A percentile compares a stretch with the other conserved stretches of the same genome.
Evolutionary conservation across 1,140 invertebrate species (phyloP).

Genomic region (Achatina immaculata): DNA sequence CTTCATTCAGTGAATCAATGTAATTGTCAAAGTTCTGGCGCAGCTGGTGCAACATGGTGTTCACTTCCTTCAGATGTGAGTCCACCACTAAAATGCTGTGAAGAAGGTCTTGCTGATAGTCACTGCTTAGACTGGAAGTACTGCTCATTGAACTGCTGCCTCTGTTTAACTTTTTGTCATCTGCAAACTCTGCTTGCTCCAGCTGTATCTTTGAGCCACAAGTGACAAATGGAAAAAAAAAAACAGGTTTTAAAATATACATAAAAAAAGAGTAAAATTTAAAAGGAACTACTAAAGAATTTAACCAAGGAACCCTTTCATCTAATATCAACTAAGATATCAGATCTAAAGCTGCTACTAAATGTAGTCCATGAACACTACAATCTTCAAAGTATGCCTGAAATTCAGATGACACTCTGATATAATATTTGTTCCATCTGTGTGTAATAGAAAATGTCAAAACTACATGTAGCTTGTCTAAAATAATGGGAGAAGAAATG

Average conservation of each 20-base stretch:
- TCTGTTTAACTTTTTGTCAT: slow-evolving; percentile 21
- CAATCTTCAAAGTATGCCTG: too few species aligned
- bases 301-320: too few species aligned
- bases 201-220: slow-evolving; percentile 12
- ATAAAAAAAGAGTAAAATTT: not conserved
- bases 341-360: too few species aligned
- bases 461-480: too few species aligned
- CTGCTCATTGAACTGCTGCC: slow-evolving; percentile 17
- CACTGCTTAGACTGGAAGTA: slow-evolving; percentile 6
- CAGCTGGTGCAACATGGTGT: slow-evolving; percentile 46
- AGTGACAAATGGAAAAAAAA: not conserved
- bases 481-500: too few species aligned
- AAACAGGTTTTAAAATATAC: not conserved
- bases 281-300: not conserved
- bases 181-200: not conserved
- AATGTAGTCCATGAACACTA: too few species aligned
- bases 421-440: too few species aligned
- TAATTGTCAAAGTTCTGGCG: slow-evolving; percentile 52
- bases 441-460: too few species aligned
- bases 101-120: slow-evolving; percentile 51
- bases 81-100: slow-evolving; percentile 54
- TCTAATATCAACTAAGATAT: too few species aligned
- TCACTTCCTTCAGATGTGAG: slow-evolving; percentile 59
- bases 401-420: too few species aligned
- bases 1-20: slow-evolving; percentile 44